Evolutionary conservation across 2,888 invertebrate species (phyloP).

Genomic region (Tinea trinotella): DNA sequence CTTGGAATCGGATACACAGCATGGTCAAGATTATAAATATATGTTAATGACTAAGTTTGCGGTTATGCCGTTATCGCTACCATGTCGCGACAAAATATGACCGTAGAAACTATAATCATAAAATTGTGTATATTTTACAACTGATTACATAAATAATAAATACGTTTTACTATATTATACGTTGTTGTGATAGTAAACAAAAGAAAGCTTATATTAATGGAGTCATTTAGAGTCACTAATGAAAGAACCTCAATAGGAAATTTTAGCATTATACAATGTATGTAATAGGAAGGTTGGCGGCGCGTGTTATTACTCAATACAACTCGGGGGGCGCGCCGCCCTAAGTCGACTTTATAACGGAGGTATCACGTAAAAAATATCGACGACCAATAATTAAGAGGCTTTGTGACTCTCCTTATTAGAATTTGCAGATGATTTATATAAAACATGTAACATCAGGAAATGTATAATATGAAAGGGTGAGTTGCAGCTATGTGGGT

Average conservation of each 20-base stretch:
- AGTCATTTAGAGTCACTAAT: too few species aligned
- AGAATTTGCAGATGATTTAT: conserved; percentile 1
- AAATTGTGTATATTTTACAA: background rate
- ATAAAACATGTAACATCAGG: background rate
- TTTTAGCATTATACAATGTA: background rate
- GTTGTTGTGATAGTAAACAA: too few species aligned
- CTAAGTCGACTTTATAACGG: background rate
- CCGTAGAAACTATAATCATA: background rate
- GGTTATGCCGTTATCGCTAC: conserved; percentile 50
- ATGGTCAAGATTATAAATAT: conserved; percentile 6
- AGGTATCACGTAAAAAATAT: background rate
- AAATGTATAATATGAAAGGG: conserved; percentile 2
- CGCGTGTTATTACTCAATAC: background rate
- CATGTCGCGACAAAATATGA: conserved; percentile 42
- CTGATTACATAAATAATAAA: background rate
- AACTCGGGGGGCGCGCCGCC: background rate
- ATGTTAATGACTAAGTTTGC: background rate
- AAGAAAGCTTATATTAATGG: too few species aligned
- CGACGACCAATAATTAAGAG: background rate
- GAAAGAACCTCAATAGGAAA: too few species aligned
- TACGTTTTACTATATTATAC: too few species aligned
- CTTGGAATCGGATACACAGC: background rate
- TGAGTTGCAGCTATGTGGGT: conserved; percentile 10
- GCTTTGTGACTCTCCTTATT: background rate
- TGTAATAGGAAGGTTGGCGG: background rate